Base-by-base conservation (phyloP, 1,140 invertebrate genomes). In the Papilio helenus region DNA sequence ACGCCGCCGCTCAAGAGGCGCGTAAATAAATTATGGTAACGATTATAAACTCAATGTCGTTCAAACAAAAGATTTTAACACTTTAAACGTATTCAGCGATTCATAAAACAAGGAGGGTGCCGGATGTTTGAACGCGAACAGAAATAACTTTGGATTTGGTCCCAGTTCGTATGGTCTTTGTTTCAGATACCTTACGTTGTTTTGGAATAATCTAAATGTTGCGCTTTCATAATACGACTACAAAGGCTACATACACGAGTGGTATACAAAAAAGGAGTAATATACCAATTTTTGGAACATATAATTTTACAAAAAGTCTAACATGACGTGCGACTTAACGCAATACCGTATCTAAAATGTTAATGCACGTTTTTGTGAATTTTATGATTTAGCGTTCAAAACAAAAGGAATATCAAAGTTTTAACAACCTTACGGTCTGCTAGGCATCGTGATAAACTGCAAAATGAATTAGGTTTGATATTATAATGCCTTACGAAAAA, bases 141-240 rank as follows among this genome's bases (percentile, higher is more conserved):
- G 84, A 88, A 89, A 90, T 91, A 91, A 81, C 87, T 80, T 87
- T 87, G 85, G 81, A 85, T 84, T 71, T 86, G 80, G 81, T 86
- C 85, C 84, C 81, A 86, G 86, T 85, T 81, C 81, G 81, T 82
- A 71, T 83, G 76, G 82, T 76, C 85, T 88, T 86, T 87, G 82
- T 89, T 85, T 85, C 77, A 72, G 79, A 80, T 81, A 77, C 46
- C 65, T 80, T 79, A 44, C 81, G 79, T 61, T 42, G n/a, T 77
- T 61, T 77, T 10, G 34, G 72, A 49, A 42, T 77, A 77, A 77
- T 61, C 34, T 65, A n/a, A 51, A 77, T 34, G 51, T 61, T 61
- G 29, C 76, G 55, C 51, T 77, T 76, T 61, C n/a, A 42, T 61
- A 65, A 58, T 23, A 61, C 2, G 5, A 58, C 8, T 34, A 74